These are phyloP conservation scores for Cotesia congregata DNA, from an alignment of 2,888 invertebrate genomes.

Conservation along the genomic window DNA sequence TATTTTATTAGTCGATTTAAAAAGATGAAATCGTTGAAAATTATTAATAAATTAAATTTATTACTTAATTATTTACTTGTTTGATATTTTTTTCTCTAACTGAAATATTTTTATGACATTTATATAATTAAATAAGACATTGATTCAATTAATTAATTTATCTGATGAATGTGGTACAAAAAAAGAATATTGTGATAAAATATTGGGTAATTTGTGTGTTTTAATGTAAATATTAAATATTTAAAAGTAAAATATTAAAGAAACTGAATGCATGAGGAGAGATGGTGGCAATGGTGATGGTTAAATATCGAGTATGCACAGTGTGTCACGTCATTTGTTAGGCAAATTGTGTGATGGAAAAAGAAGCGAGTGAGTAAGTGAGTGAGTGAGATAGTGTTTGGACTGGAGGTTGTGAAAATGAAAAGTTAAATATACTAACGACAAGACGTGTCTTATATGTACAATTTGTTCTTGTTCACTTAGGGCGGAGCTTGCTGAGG, in stretches of 20 bases:
- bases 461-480: constrained; percentile 39
- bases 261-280: background rate
- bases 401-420: constrained; percentile 24
- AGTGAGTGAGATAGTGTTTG: constrained; percentile 29
- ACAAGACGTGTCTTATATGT: constrained; percentile 25
- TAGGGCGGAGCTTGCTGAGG: constrained; percentile 70
- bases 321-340: constrained; percentile 29
- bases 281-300: background rate
- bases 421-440: constrained; percentile 41
- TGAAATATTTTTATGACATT: constrained; percentile 14
- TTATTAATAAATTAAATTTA: background rate
- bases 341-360: constrained; percentile 25
- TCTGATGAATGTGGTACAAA: background rate
- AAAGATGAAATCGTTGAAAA: background rate
- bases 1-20: background rate
- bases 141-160: background rate
- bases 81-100: background rate
- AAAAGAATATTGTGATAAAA: background rate
- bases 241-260: background rate
- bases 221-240: background rate
- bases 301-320: constrained; percentile 23
- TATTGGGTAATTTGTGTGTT: background rate
- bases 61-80: background rate
- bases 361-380: background rate
- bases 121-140: background rate